Conservation (phyloP, 2,888 invertebrate genomes). For the Tetrapedia diversipes region DNA sequence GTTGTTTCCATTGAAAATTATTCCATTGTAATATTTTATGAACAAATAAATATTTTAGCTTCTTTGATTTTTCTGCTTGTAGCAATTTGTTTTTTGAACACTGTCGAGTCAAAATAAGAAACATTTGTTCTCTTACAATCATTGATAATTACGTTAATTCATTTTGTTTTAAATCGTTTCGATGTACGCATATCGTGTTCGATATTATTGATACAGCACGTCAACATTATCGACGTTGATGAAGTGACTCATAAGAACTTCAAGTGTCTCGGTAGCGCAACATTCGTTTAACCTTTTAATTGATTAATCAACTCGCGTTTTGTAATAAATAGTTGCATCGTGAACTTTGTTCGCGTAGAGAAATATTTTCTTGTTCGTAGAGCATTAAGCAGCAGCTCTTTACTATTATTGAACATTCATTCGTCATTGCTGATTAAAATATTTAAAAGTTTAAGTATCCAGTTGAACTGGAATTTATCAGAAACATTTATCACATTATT, state of each 20-base stretch:
- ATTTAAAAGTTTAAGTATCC: background rate
- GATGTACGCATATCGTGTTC: background rate
- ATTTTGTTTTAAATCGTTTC: background rate
- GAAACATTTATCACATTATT: no score
- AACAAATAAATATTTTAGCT: no score
- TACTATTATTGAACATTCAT: background rate
- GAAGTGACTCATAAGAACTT: conserved; percentile 1
- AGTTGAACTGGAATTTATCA: no score
- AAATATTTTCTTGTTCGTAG: background rate
- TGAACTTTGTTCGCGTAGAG: conserved; percentile 24
- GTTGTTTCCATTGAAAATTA: no score
- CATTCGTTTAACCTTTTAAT: conserved; percentile 53
- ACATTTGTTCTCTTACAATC: no score
- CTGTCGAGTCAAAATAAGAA: no score
- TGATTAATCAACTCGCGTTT: conserved; percentile 43
- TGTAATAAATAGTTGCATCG: conserved; percentile 23
- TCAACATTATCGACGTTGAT: conserved; percentile 17
- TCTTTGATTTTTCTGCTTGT: no score
- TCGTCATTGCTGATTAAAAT: background rate
- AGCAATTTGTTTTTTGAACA: no score
- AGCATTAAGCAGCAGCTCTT: background rate
- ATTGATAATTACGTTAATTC: no score
- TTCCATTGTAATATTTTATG: no score
- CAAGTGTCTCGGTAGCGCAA: conserved; percentile 22
- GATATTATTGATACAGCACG: background rate